Base-by-base conservation (phyloP, 2,113 vertebrate species). In the Pungitius pungitius region DNA sequence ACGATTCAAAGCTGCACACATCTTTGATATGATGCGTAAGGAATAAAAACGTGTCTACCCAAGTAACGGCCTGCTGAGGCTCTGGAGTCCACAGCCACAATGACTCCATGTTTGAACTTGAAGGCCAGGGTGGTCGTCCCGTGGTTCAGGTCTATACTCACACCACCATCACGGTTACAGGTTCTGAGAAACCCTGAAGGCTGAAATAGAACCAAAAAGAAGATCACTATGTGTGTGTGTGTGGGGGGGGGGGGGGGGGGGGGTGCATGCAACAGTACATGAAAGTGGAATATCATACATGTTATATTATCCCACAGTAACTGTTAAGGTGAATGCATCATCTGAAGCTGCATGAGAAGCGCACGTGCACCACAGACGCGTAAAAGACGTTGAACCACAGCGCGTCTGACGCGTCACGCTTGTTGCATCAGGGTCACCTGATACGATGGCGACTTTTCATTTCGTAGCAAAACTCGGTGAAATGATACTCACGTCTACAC, bases 71-170 rank as follows among this genome's bases (percentile, higher is more conserved):
- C 96, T 0, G 95, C 85, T 0, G 95, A 92, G 2, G 95, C 96
- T 64, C 95, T 88, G 62, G 96, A 96, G 81, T 96, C 96, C 68
- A 95, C 95, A 0, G 95, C 96, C 54, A 96, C 96, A 1, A 97
- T 94, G 55, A 97, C 95, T 0, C 96, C 95, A 1, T 96, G 95
- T 24, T 89, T 94, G 87, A 97, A 96, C 72, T 94, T 97, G 89
- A 97, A 97, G 71, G 95, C 95, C 75, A 96, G 77, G 0, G 96
- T 97, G 71, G 96, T 96, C 10, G 96, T 97, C 0, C 96, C 95
- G 0, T 96, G 95, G 54, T 92, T 87, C 82, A 96, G 77, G 12
- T 95, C 89, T 1, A 96, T 94, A 7, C 75, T 81, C 42, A 94
- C 87, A 0, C 90, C 90, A 0, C 88, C 88, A 0, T 91, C 87